Evolutionary conservation across 2,888 invertebrate genomes (phyloP).

Genomic region (Spisula solida): DNA sequence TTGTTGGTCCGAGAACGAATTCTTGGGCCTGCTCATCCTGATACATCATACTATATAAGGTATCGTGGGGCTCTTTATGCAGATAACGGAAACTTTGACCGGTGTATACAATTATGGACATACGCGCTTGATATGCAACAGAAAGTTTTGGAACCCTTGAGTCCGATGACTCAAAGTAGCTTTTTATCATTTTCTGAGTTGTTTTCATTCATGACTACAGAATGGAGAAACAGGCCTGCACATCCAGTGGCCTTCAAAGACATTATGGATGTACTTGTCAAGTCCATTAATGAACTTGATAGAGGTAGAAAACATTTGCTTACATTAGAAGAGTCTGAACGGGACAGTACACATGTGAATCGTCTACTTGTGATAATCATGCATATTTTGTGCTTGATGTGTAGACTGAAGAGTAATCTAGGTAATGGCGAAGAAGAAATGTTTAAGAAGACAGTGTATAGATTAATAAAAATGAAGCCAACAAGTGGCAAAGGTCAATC

Average conservation of each 20-base stretch:
- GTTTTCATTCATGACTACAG: slow-evolving; percentile 95
- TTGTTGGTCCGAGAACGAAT: slow-evolving; percentile 96
- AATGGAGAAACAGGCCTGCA: slow-evolving; percentile 90
- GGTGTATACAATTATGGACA: slow-evolving; percentile 97
- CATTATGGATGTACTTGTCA: slow-evolving; percentile 93
- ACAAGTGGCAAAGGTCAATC: slow-evolving; percentile 86
- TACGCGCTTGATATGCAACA: slow-evolving; percentile 99
- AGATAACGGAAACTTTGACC: slow-evolving; percentile 94
- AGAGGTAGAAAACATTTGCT: slow-evolving; percentile 87
- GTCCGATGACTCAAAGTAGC: slow-evolving; percentile 97
- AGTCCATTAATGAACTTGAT: slow-evolving; percentile 90
- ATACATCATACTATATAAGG: slow-evolving; percentile 98
- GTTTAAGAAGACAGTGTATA: slow-evolving; percentile 92
- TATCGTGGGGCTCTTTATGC: slow-evolving; percentile 98
- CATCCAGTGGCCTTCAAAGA: slow-evolving; percentile 93
- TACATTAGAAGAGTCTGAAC: slow-evolving; percentile 81
- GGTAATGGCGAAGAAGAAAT: slow-evolving; percentile 86
- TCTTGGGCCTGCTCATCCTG: slow-evolving; percentile 96
- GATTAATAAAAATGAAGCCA: slow-evolving; percentile 92
- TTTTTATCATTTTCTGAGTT: slow-evolving; percentile 98
- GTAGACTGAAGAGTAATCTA: slow-evolving; percentile 86
- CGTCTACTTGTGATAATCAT: slow-evolving; percentile 95
- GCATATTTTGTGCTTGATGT: slow-evolving; percentile 89
- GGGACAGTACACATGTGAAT: slow-evolving; percentile 93
- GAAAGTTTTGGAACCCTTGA: slow-evolving; percentile 95